These are phyloP conservation scores for Gadus chalcogrammus DNA, from an alignment of 2,113 vertebrate genomes.

Conservation along the genomic window DNA sequence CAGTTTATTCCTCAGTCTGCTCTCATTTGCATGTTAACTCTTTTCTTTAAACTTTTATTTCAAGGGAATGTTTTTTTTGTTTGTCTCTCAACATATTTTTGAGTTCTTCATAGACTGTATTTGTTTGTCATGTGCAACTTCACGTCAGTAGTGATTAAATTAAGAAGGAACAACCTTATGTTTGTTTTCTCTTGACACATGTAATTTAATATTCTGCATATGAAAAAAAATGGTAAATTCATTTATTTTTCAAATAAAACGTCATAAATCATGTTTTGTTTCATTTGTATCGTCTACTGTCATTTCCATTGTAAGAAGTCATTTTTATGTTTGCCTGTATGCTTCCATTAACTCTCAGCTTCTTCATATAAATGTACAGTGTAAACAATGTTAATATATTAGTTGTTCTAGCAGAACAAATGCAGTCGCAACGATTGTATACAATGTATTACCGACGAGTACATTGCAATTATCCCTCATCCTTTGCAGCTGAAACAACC, in stretches of 20 bases:
- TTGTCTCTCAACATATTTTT: conserved; percentile 40
- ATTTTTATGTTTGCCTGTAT: conserved; percentile 47
- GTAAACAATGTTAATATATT: conserved; percentile 15
- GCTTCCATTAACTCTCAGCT: conserved; percentile 2
- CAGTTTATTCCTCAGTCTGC: conserved; percentile 22
- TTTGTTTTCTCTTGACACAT: not conserved
- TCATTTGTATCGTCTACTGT: conserved; percentile 51
- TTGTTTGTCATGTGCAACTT: not conserved
- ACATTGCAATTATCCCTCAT: no score
- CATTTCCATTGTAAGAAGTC: conserved; percentile 48
- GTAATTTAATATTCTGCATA: conserved; percentile 42
- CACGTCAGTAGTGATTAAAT: not conserved
- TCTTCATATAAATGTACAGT: not conserved
- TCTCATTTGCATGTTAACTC: conserved; percentile 53
- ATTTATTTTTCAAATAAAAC: conserved; percentile 69
- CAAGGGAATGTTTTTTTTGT: conserved; percentile 14
- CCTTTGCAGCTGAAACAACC: no score
- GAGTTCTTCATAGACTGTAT: conserved; percentile 40
- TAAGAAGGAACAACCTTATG: not conserved
- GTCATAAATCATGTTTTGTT: conserved; percentile 60
- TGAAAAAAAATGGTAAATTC: conserved; percentile 38
- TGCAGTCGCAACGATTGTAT: conserved; percentile 12
- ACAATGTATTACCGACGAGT: not conserved
- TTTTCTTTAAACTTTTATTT: conserved; percentile 30
- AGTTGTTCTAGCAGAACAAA: not conserved